Evolutionary conservation across 2,113 vertebrate genomes (phyloP), one percentile per base, ranked within the genome.

Genomic region (Bufo bufo): DNA sequence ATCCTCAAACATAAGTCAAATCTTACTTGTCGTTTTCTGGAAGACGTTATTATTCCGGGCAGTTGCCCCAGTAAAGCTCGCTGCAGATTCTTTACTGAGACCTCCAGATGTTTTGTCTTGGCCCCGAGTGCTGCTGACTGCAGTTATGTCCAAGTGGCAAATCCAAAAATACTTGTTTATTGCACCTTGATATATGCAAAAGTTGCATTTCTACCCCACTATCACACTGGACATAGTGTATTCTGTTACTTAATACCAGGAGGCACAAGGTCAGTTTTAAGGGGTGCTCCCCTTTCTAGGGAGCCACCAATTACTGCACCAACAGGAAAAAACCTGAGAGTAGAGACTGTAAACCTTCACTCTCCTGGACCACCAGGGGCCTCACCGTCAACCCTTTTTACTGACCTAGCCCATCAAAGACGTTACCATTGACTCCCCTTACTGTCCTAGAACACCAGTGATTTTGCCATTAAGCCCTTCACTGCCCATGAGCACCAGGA

Each of bases 21-120:
- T 63, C 49, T 56, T 56, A 59, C 58, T 77, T 63, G 54, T 50
- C 71, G 7, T 86, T 79, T 80, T 87, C 85, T 69, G 85, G 85
- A 87, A 79, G 66, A 54, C 17, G 4, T 19, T 79, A 69, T 79
- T 86, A 79, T 87, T 80, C 77, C 85, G 66, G 77, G 77, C 85
- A 79, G 20, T 87, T 43, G 65, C 77, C 75, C 59, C 74, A 69
- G 59, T 56, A 16, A 11, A 66, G 58, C 23, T 69, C 4, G 20
- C 13, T 63, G 17, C 33, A 58, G 69, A 61, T 4, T 19, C 20
- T 69, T 86, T 79, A 43, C 59, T 49, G 4, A 86, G 52, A 66
- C 7, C 11, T 69, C 61, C 85, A 79, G 49, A 69, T 80, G 75
- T 66, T 66, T 56, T 5, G 16, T 23, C n/a, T 50, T 77, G 56